Conservation (phyloP, 2,113 vertebrate genomes). For the Brachyhypopomus occidentalis region DNA sequence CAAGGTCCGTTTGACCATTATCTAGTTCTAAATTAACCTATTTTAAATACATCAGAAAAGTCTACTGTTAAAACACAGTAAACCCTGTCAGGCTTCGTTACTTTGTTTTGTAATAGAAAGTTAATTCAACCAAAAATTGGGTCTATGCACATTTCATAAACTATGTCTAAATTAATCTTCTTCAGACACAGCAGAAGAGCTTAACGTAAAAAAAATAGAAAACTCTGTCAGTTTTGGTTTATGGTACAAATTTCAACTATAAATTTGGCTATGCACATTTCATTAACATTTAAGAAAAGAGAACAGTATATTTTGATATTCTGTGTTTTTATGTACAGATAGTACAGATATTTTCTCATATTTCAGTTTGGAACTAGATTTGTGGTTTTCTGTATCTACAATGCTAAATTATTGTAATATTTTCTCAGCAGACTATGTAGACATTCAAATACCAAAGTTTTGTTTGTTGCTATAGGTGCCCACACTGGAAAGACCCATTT, state of each 20-base stretch:
- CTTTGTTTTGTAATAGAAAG: neutral
- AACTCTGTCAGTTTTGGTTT: neutral
- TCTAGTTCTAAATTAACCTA: neutral
- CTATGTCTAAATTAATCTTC: no score
- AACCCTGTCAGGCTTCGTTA: neutral
- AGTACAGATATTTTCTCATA: constrained; percentile 16
- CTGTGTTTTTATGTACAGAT: constrained; percentile 3
- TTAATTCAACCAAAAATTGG: neutral
- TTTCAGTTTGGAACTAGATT: constrained; percentile 1
- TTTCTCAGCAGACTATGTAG: constrained; percentile 20
- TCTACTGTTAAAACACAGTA: neutral
- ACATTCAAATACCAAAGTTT: constrained; percentile 40
- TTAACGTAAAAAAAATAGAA: no score
- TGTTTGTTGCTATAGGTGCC: neutral
- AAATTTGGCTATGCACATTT: constrained; percentile 42
- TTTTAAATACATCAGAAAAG: neutral
- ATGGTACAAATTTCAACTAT: no score
- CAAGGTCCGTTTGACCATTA: neutral
- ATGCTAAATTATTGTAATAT: constrained; percentile 17
- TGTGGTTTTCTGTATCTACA: neutral
- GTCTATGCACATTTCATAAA: constrained; percentile 42
- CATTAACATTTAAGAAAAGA: constrained; percentile 1
- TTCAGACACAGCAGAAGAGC: no score
- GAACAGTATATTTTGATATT: constrained; percentile 15
- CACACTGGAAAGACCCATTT: neutral